Conservation (phyloP, 1,140 invertebrate genomes). For the Nephotettix cincticeps region DNA sequence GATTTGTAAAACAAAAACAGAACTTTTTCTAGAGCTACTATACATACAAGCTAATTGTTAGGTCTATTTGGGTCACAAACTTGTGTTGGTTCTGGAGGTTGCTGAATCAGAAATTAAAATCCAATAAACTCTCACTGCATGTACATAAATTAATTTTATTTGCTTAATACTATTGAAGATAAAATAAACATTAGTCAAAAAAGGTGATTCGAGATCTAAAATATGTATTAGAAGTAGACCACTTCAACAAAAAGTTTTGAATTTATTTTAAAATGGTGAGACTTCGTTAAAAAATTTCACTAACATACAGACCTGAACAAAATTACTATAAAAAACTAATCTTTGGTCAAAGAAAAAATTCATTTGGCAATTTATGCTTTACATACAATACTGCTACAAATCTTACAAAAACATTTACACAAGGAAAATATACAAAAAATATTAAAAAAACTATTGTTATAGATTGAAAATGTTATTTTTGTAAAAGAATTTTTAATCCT, state of each 20-base stretch:
- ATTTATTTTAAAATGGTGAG: too few relatives aligned
- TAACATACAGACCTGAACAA: background rate
- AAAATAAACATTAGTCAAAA: too few relatives aligned
- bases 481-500: background rate
- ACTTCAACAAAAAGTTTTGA: background rate
- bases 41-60: background rate
- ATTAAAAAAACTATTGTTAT: background rate
- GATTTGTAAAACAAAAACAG: conserved; percentile 17
- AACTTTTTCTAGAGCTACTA: background rate
- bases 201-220: background rate
- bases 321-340: conserved; percentile 23
- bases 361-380: conserved; percentile 9
- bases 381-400: conserved; percentile 17
- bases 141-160: too few relatives aligned
- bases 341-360: conserved; percentile 25
- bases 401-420: conserved; percentile 6
- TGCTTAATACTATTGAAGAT: too few relatives aligned
- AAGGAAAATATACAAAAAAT: conserved; percentile 1
- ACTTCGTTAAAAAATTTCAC: background rate
- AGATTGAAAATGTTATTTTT: background rate
- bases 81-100: too few relatives aligned
- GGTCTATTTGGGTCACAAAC: background rate
- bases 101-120: background rate
- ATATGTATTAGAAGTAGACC: background rate
- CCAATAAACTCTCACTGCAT: background rate